Evolutionary conservation across 2,888 invertebrate species (phyloP).

Genomic region (Gibbula magus): DNA sequence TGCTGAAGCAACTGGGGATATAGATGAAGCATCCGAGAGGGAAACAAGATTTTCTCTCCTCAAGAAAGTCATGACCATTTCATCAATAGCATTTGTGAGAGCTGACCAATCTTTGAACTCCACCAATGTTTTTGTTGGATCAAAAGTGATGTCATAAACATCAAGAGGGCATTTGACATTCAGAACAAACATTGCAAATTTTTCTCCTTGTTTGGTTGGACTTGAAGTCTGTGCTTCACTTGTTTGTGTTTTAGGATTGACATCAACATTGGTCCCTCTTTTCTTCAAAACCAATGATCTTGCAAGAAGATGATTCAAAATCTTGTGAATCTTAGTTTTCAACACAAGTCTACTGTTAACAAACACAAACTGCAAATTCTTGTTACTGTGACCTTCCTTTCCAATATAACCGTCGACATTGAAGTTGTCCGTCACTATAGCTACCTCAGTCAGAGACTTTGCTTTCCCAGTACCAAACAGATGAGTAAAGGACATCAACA

Average conservation of each 20-base stretch:
- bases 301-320: conserved; percentile 74
- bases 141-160: conserved; percentile 77
- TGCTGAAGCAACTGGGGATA: neutral
- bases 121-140: conserved; percentile 77
- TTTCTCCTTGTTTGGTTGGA: conserved; percentile 61
- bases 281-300: conserved; percentile 58
- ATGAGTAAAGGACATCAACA: conserved; percentile 78
- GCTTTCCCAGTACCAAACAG: conserved; percentile 76
- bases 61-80: conserved; percentile 65
- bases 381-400: conserved; percentile 76
- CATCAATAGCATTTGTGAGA: conserved; percentile 75
- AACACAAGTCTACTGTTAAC: conserved; percentile 81
- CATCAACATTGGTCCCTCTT: conserved; percentile 27
- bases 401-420: conserved; percentile 80
- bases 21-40: conserved; percentile 16
- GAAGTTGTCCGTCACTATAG: conserved; percentile 76
- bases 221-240: conserved; percentile 40
- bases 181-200: conserved; percentile 78
- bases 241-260: conserved; percentile 1
- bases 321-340: conserved; percentile 77
- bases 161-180: conserved; percentile 78
- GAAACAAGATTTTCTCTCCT: conserved; percentile 52
- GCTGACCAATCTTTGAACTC: conserved; percentile 79
- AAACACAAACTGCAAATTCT: conserved; percentile 80
- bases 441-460: conserved; percentile 73